Base-by-base conservation (phyloP, 1,140 invertebrate species). In the Laupala kohalensis region DNA sequence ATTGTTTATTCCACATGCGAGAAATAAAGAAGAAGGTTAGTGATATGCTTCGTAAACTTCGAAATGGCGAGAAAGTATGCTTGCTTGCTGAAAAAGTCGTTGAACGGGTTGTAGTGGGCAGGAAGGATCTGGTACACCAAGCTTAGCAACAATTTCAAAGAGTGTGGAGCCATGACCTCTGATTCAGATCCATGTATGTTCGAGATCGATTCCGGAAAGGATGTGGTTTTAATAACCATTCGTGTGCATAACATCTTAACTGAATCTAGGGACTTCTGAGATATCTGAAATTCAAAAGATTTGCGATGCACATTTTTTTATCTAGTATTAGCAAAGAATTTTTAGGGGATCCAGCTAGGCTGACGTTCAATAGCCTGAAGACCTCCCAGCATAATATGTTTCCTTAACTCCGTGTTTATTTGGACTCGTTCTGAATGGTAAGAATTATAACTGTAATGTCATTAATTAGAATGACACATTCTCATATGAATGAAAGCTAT, bases 161-260 rank as follows among this genome's bases (percentile, higher is more conserved):
- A 25, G 69, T 79, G n/a, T 74, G 75, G 26, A 76, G 76, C 71
- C 19, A 67, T 72, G 65, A 73, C 73, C 25, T 76, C 74, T 26
- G 71, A 74, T 62, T 73, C 75, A 66, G 77, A 80, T 69, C 76
- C 75, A 25, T 81, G 79, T 77, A 24, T 81, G 19, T 79, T 81
- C 75, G 74, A 66, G 26, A 76, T 73, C 24, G 69, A 30, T 28
- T 29, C n/a, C 73, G 25, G 74, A 29, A 53, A 74, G 15, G 72
- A 74, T 19, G 76, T 74, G 27, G 70, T 77, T 6, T 76, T 78
- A 72, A 28, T 80, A 26, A 75, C 71, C 19, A 29, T 80, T 4
- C 80, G 80, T 75, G 79, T 81, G 9, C 80, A 80, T 66, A 78
- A 80, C 71, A 76, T 80, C 53, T 67, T 80, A 13, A 75, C 80